Percentiles rank a stretch among this genome's conserved stretches.
phyloP scores from a whole-genome alignment of 2,113 vertebrate genomes.

The Hepsetus odoe region DNA sequence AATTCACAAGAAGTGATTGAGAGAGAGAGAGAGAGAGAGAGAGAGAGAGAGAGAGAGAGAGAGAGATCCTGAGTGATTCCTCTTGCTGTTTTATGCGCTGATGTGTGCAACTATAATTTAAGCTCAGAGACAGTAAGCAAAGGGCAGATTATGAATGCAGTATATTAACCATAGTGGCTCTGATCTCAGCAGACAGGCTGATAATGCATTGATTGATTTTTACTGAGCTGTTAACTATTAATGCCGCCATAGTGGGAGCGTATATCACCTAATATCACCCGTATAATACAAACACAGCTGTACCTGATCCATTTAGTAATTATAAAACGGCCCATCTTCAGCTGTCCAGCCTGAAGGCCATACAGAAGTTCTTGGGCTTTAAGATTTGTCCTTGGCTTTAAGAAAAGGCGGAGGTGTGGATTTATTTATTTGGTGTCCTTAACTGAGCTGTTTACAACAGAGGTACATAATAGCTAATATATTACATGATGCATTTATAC shows the following conservation, averaged over 20 bases:
- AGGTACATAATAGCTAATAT: too few relatives aligned
- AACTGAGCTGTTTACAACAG: slow-evolving; percentile 9
- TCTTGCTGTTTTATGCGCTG: slow-evolving; percentile 66
- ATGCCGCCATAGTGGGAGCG: slow-evolving; percentile 50
- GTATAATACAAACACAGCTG: background rate
- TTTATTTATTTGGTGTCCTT: slow-evolving; percentile 31
- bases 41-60: slow-evolving; percentile 20
- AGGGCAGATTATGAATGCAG: slow-evolving; percentile 64
- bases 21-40: background rate
- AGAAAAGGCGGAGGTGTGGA: background rate
- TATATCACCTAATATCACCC: slow-evolving; percentile 46
- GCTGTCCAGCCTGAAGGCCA: background rate
- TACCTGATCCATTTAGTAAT: slow-evolving; percentile 35
- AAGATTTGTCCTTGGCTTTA: background rate
- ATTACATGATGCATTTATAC: too few relatives aligned
- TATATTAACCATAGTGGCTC: slow-evolving; percentile 68
- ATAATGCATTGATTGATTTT: slow-evolving; percentile 72
- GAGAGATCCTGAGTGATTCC: slow-evolving; percentile 9
- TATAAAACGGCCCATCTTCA: slow-evolving; percentile 35
- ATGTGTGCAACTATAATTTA: slow-evolving; percentile 70
- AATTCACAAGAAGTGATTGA: background rate
- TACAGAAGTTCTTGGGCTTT: background rate
- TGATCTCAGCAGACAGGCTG: slow-evolving; percentile 65
- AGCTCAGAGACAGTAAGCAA: slow-evolving; percentile 60
- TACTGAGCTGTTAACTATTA: slow-evolving; percentile 65